Evolutionary conservation across 2,113 vertebrate genomes (phyloP), one percentile per base, ranked within the genome.

Genomic region (Chiloscyllium plagiosum): DNA sequence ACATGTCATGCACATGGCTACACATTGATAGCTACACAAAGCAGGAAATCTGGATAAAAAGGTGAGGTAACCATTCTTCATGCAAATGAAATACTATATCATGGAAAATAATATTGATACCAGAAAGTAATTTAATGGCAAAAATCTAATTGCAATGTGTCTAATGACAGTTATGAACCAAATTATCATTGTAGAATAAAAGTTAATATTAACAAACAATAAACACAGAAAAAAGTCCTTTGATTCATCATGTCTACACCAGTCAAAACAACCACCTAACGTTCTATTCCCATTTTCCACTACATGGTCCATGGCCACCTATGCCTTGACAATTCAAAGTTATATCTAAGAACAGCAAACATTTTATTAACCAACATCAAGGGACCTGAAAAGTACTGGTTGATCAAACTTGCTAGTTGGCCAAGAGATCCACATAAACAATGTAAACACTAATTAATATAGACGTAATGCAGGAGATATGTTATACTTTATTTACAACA

Each of bases 21-120:
- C 52, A 33, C 22, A 50, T 68, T 24, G 24, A 50, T 66, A 94
- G 93, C 68, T 70, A 7, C 66, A 70, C 66, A 66, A 22, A 70
- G 22, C 68, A 50, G 66, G 68, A 94, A 94, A 29, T 69, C 69
- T 95, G 68, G 47, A 95, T 95, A 50, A 50, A 95, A 95, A 83
- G 37, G n/a, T 76, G 47, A 95, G 72, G 50, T 26, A 95, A 95
- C 4, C 33, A 52, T 2, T 95, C 68, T 4, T 52, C 26, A 8
- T 52, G 42, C 42, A 29, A 29, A 24, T 52, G 42, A 95, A 95
- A 52, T 42, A 15, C 20, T 95, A 50, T 33, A 90, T 95, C 33
- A 17, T 33, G 15, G 69, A 72, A 70, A 72, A 72, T 76, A 52
- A 52, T 33, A 95, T 42, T 66, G 65, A 68, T 37, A 37, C 3